Base-by-base conservation (phyloP, 2,797 vertebrate species). In the Diceros bicornis region DNA sequence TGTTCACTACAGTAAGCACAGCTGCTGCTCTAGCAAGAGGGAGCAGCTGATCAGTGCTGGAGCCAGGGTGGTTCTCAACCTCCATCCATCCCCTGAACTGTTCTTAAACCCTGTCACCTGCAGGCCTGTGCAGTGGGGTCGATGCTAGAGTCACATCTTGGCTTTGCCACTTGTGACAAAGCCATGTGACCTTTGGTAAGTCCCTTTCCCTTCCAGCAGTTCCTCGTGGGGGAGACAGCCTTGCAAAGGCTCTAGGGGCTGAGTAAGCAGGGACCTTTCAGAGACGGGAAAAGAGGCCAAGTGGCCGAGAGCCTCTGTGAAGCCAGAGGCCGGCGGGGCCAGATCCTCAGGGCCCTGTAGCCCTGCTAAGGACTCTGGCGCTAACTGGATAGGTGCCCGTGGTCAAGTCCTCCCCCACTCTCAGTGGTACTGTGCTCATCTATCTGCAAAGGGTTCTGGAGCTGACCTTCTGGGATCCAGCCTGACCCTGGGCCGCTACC, bases 51-150 rank as follows among this genome's bases (percentile, higher is more conserved):
- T 41, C 59, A 16, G 34, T 8, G 44, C 27, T 37, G 27, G 25
- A 32, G 55, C 68, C 74, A 27, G 4, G 18, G 29, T 12, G 7
- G 6, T n/a, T 64, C n/a, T 23, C 29, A 17, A 32, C 44, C 17
- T 59, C 23, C 4, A 3, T 61, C 55, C 18, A 18, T 77, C 16
- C 59, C 44, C 59, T 20, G 47, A 50, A 20, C 9, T 18, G 32
- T 69, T 9, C 0, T 3, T 41, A n/a, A 44, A 72, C 18, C 10
- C 44, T 6, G 23, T 27, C 16, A 13, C 75, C 7, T 17, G 16
- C 0, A 1, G 41, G 32, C 18, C 6, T 37, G 12, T n/a, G n/a
- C 0, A 16, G 55, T 5, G 9, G 37, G 57, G 2, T 13, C 7
- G 75, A 72, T 2, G 3, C 34, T 14, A 32, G 32, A 23, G 21